These are phyloP conservation scores for Lophochroa leadbeateri DNA, from an alignment of 2,113 vertebrate genomes.

Conservation along the genomic window DNA sequence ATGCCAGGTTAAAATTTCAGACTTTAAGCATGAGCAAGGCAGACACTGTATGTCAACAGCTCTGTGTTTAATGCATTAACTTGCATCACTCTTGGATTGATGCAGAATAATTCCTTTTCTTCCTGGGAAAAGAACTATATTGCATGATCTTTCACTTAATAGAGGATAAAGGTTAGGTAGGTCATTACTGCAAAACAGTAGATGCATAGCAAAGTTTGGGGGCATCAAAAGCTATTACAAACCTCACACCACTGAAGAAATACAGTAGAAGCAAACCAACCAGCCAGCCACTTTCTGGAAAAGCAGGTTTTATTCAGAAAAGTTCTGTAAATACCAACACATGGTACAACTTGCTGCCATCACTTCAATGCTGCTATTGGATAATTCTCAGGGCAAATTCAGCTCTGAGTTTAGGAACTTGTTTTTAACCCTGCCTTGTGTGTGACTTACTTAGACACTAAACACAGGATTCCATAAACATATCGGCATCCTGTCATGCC, in stretches of 20 bases:
- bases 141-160: no score
- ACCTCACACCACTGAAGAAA: neutral
- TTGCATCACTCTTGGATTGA: neutral
- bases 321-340: neutral
- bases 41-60: neutral
- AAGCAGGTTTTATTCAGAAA: neutral
- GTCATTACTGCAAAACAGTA: neutral
- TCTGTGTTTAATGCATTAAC: neutral
- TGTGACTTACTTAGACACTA: neutral
- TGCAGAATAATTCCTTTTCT: neutral
- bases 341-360: neutral
- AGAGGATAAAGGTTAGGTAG: neutral
- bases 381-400: neutral
- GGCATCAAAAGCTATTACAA: neutral
- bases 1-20: neutral
- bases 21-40: neutral
- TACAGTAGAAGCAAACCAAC: neutral
- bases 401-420: neutral
- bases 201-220: neutral
- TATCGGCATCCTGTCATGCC: neutral
- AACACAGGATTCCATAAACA: neutral
- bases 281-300: neutral
- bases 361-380: neutral
- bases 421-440: neutral
- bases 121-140: fast-evolving